Evolutionary conservation across 2,113 vertebrate species (phyloP).

Genomic region (Phodopus roborovskii): DNA sequence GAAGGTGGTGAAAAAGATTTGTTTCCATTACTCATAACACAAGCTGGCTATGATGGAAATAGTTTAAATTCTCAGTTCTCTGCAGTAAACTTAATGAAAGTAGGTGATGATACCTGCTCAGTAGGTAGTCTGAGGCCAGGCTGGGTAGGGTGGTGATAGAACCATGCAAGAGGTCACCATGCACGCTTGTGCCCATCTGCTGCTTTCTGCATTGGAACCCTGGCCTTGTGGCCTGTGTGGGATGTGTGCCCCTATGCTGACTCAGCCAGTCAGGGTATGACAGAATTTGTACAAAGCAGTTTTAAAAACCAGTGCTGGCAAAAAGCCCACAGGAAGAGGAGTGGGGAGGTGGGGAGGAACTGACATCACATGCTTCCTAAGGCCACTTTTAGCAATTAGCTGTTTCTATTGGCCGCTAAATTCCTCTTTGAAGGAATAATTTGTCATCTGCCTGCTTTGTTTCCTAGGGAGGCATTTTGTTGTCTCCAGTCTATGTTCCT

Average conservation of each 20-base stretch:
- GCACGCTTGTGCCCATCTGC: background rate
- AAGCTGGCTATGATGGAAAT: conserved; percentile 21
- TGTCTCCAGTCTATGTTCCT: background rate
- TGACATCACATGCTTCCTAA: background rate
- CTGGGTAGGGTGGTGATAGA: background rate
- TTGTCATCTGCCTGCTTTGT: background rate
- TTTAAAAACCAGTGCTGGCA: background rate
- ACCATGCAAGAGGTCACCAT: background rate
- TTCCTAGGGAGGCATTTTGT: background rate
- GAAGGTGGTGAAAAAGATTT: conserved; percentile 47
- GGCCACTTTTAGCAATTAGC: background rate
- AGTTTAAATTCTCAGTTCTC: conserved; percentile 64
- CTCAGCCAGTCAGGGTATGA: background rate
- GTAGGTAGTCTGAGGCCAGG: background rate
- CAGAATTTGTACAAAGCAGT: background rate
- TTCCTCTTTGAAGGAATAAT: background rate
- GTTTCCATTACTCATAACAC: conserved; percentile 68
- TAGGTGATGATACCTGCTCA: background rate
- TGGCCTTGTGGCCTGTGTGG: background rate
- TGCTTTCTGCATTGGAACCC: background rate
- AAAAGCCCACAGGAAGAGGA: background rate
- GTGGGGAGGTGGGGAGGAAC: background rate
- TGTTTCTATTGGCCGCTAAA: background rate
- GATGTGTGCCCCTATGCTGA: background rate
- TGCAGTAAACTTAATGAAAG: conserved; percentile 43